These are phyloP conservation scores for Peromyscus nudipes DNA, from an alignment of 2,797 vertebrate species.

Conservation along the genomic window DNA sequence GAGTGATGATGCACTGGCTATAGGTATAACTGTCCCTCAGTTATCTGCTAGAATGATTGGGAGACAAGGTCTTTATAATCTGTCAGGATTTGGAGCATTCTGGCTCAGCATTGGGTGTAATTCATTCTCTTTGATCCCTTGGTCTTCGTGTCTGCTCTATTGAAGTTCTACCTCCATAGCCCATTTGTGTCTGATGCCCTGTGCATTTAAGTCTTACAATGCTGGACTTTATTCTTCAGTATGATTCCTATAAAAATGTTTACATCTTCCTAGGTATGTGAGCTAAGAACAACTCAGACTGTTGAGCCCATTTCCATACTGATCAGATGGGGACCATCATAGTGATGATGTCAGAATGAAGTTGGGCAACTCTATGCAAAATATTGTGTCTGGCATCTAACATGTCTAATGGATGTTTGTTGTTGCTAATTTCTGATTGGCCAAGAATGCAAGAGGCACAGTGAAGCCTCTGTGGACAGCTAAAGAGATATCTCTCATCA, in stretches of 20 bases:
- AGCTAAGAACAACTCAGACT: neutral
- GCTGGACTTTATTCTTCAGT: too few relatives aligned
- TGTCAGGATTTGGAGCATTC: neutral
- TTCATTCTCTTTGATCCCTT: neutral
- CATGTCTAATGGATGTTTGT: neutral
- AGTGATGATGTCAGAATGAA: neutral
- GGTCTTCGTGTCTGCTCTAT: neutral
- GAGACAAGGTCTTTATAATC: neutral
- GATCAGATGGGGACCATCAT: neutral
- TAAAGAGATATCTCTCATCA: neutral
- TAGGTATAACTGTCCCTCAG: fast-evolving
- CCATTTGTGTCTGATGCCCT: neutral
- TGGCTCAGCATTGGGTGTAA: fast-evolving
- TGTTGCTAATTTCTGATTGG: neutral
- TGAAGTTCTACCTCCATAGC: neutral
- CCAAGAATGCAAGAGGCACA: neutral
- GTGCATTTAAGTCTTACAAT: neutral
- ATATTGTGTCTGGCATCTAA: neutral
- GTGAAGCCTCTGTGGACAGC: neutral
- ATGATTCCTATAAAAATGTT: neutral
- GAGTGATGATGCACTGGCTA: fast-evolving
- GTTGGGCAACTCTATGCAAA: neutral
- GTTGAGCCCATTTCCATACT: neutral
- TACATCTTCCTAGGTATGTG: neutral
- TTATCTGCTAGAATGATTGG: neutral